Evolutionary conservation across 2,113 vertebrate genomes (phyloP).

Genomic region (Alouatta palliata): DNA sequence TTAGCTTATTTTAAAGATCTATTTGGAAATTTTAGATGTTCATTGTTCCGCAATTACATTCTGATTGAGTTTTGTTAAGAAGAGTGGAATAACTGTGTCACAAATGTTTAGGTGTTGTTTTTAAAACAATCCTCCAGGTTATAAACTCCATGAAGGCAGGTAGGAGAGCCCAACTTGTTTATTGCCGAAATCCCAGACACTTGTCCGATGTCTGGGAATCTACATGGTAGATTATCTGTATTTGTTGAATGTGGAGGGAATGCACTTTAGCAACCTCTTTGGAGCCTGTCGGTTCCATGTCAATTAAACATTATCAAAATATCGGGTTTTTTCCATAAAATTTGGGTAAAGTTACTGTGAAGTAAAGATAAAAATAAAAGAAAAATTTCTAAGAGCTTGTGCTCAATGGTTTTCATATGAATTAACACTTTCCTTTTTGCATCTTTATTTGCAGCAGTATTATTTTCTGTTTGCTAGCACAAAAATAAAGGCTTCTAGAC

Average conservation of each 20-base stretch:
- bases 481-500: background rate
- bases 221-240: background rate
- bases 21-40: background rate
- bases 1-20: background rate
- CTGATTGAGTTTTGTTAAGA: background rate
- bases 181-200: background rate
- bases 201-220: background rate
- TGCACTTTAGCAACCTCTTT: background rate
- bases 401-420: background rate
- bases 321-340: background rate
- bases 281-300: background rate
- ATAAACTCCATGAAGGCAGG: background rate
- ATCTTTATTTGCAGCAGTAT: background rate
- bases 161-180: background rate
- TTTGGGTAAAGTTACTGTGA: background rate
- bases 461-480: background rate
- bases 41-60: background rate
- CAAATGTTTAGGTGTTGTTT: background rate
- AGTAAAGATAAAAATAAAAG: slow-evolving; percentile 17
- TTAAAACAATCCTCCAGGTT: background rate
- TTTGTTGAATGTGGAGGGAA: background rate
- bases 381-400: background rate
- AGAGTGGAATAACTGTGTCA: background rate
- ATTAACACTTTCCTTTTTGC: background rate
- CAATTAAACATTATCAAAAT: background rate